A percentile compares a stretch with the other conserved stretches of the same genome.
Evolutionary conservation across 2,888 invertebrate species (phyloP).

Genomic region (Pharmacophagus antenor): DNA sequence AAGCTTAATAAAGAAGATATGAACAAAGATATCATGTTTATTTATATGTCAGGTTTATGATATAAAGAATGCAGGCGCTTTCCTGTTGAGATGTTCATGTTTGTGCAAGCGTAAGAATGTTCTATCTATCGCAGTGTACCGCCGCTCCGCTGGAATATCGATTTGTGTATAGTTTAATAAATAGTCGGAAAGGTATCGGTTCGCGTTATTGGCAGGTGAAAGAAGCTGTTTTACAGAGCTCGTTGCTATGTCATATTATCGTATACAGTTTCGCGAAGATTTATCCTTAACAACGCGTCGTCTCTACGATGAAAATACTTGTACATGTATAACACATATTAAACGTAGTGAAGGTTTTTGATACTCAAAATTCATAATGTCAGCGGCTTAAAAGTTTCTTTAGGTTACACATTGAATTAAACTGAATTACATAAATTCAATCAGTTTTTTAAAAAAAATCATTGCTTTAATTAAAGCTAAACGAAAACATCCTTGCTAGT

Average conservation of each 20-base stretch:
- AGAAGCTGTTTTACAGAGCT: slow-evolving; percentile 26
- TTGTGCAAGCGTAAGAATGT: slow-evolving; percentile 48
- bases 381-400: no score
- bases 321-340: neutral
- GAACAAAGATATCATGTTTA: no score
- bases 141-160: slow-evolving; percentile 40
- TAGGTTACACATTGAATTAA: no score
- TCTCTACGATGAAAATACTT: neutral
- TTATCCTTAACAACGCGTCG: neutral
- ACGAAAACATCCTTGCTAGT: no score
- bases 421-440: no score
- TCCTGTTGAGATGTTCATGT: slow-evolving; percentile 33
- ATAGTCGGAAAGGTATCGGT: slow-evolving; percentile 26
- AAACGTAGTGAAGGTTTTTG: neutral
- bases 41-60: neutral
- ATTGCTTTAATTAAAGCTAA: no score
- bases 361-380: neutral
- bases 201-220: slow-evolving; percentile 40
- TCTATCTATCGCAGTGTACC: slow-evolving; percentile 28
- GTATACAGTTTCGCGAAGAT: neutral
- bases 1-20: no score
- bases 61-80: slow-evolving; percentile 15
- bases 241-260: neutral
- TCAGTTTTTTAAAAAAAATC: no score
- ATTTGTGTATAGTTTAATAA: slow-evolving; percentile 45